Evolutionary conservation across 1,140 invertebrate species (phyloP), one percentile per base, ranked within the genome.

Genomic region (Agrilus planipennis): DNA sequence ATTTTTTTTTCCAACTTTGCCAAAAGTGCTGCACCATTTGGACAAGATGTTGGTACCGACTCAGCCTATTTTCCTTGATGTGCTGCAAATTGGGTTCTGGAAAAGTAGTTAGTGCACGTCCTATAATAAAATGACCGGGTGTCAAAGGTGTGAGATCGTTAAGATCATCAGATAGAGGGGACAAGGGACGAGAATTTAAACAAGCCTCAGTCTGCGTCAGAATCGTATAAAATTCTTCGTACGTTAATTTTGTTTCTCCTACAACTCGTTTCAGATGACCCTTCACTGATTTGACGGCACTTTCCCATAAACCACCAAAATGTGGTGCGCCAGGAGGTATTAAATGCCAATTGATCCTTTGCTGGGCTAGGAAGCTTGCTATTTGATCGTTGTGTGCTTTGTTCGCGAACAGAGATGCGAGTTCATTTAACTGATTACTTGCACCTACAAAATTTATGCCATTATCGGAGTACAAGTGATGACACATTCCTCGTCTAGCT

Each of bases 301-400:
- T 40, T 47, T 62, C 59, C 57, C 57, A 60, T 4, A 50, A 16
- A 20, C 59, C 57, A 22, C 57, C 55, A 29, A 56, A 49, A 39
- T 50, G 37, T 27, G 39, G 15, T 28, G 43, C n/a, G 27, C 36
- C 12, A 41, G 51, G 14, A 31, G 39, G 12, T 32, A 42, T 31
- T 18, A 39, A 39, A 35, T 35, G 19, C 39, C 42, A 41, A 16
- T 23, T 20, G 14, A 34, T 32, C 5, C 18, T 6, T n/a, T n/a
- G n/a, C n/a, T n/a, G n/a, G n/a, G n/a, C n/a, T n/a, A n/a, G n/a
- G n/a, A n/a, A n/a, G 7, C 3, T 34, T 22, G 23, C 21, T 23
- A 19, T 12, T 11, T 34, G 34, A 19, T 31, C 36, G 23, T 35
- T 27, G 5, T 27, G 25, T 34, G 29, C 29, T 32, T 46, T 22